These are phyloP conservation scores for Sceloporus undulatus DNA, from an alignment of 2,113 vertebrate species.

Conservation along the genomic window DNA sequence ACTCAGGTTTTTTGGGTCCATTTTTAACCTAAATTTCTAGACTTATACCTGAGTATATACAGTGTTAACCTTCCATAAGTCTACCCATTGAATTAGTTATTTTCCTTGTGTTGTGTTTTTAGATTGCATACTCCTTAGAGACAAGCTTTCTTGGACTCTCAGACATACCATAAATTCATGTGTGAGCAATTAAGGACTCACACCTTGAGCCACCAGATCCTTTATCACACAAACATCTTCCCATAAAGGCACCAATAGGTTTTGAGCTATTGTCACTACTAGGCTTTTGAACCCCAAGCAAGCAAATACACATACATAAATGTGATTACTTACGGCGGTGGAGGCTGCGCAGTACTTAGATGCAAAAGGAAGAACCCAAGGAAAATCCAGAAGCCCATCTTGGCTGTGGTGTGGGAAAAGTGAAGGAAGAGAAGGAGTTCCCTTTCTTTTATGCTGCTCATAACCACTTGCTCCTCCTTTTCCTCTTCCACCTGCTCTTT, in stretches of 20 bases:
- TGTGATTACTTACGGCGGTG: background rate
- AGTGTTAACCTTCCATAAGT: too few relatives aligned
- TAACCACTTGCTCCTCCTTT: background rate
- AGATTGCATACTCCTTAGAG: too few relatives aligned
- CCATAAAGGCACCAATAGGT: background rate
- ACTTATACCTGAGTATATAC: too few relatives aligned
- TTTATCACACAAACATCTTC: too few relatives aligned
- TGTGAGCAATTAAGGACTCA: background rate
- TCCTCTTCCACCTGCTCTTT: background rate
- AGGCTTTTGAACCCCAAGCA: background rate
- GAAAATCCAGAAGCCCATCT: constrained; percentile 4
- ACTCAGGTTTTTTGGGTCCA: too few relatives aligned
- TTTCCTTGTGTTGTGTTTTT: too few relatives aligned
- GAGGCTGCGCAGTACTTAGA: background rate
- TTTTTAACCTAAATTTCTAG: too few relatives aligned
- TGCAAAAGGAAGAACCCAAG: background rate
- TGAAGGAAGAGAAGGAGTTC: background rate
- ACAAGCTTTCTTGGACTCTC: too few relatives aligned
- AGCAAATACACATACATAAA: background rate
- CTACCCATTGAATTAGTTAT: too few relatives aligned
- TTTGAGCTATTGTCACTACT: background rate
- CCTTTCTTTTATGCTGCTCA: background rate
- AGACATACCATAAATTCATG: too few relatives aligned
- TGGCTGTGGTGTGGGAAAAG: background rate
- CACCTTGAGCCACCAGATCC: background rate